Conservation (phyloP, 2,888 invertebrate genomes). For the Parnassius glacialis region DNA sequence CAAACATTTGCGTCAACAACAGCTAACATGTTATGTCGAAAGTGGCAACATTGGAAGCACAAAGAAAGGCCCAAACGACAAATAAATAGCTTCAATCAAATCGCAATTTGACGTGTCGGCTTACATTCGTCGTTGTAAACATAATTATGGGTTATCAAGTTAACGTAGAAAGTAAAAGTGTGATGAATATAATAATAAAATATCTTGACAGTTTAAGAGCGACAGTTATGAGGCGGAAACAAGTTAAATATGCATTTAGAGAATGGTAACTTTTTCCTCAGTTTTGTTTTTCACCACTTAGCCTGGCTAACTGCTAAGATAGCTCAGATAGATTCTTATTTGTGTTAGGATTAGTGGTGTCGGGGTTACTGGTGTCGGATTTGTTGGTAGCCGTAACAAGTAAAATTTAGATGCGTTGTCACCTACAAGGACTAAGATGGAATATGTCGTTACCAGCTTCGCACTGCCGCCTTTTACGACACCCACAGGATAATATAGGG, state of each 20-base stretch:
- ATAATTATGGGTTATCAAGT: slow-evolving; percentile 20
- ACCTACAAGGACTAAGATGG: too few relatives aligned
- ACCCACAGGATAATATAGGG: too few relatives aligned
- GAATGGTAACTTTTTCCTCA: too few relatives aligned
- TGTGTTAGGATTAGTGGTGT: too few relatives aligned
- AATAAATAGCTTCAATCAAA: slow-evolving; percentile 70
- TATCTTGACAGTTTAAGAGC: background rate
- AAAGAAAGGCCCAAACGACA: slow-evolving; percentile 54
- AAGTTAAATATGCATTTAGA: background rate
- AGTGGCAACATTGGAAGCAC: slow-evolving; percentile 16
- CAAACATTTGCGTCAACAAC: background rate
- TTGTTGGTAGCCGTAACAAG: too few relatives aligned
- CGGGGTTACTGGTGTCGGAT: too few relatives aligned
- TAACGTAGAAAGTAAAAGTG: slow-evolving; percentile 12
- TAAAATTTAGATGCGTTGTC: too few relatives aligned
- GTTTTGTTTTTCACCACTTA: too few relatives aligned
- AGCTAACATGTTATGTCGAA: slow-evolving; percentile 23
- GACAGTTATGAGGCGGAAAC: slow-evolving; percentile 4
- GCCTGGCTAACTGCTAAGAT: too few relatives aligned
- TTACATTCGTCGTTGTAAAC: slow-evolving; percentile 12
- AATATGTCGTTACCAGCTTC: too few relatives aligned
- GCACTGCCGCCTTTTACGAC: too few relatives aligned
- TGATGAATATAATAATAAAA: slow-evolving; percentile 6
- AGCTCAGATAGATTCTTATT: too few relatives aligned
- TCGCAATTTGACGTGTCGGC: slow-evolving; percentile 53